Base-by-base conservation (phyloP, 2,888 invertebrate genomes). In the Cheilosia vernalis region DNA sequence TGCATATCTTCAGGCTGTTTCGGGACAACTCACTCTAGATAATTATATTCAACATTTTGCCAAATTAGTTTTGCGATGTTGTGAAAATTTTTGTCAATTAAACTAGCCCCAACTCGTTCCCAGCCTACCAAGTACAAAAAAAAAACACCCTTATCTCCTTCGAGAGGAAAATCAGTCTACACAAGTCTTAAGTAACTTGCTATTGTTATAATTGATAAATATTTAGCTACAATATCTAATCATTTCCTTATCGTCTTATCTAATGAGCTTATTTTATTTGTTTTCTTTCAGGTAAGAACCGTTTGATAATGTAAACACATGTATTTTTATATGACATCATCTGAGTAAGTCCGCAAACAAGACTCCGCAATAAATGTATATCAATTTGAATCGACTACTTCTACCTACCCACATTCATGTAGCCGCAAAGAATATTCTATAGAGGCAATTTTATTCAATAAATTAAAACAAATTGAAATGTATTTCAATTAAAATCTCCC, bases 401-500 rank as follows among this genome's bases (percentile, higher is more conserved):
- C 42, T 55, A 47, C 19, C 47, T 47, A 17, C 9, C 10, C 6
- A 13, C 21, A 51, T 51, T 4, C 51, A 51, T 24, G 10, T 9
- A 21, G 21, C 24, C 24, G 13, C 21, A 3, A 2, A 21, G 24
- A 40, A 49, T 40, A 15, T 27, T 27, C 37, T 21, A 15, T 24
- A 24, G 51, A 51, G 30, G 27, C 47, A 66, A 70, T 78, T 73
- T 55, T 67, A 56, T 56, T 73, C 55, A 66, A 69, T 67, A 78
- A 60, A 83, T 83, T 72, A 67, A 83, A 67, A 78, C 47, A 78
- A 78, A 83, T 78, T 78, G 77, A 78, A 82, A 83, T 66, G 44
- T 66, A 42, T 70, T 76, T 74, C 67, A 76, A 76, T 76, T 76
- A 67, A 66, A 15, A 30, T 44, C 9, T 30, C 30, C 61, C 40